phyloP scores from a whole-genome alignment of 1,140 invertebrate species.

The Ceratosolen solmsi region DNA sequence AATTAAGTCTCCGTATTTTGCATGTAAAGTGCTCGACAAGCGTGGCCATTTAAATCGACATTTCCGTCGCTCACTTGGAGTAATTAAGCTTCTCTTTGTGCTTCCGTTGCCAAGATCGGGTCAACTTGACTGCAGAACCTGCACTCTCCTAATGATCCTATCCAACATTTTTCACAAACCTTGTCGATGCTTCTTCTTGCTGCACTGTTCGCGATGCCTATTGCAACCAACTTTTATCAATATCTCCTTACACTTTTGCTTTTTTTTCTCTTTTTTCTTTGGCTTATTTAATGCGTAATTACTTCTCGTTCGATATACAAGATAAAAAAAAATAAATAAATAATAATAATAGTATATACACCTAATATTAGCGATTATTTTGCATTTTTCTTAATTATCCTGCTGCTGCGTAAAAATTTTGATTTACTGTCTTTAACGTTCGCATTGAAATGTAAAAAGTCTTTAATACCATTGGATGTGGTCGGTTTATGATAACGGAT shows the following conservation, averaged over 20 bases:
- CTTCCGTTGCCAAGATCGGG: not conserved
- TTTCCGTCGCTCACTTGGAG: conserved; percentile 10
- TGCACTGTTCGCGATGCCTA: too few species aligned
- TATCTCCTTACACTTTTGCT: too few species aligned
- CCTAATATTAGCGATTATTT: too few species aligned
- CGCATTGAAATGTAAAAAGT: not conserved
- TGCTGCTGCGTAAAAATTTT: too few species aligned
- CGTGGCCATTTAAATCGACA: conserved; percentile 28
- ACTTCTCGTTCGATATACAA: too few species aligned
- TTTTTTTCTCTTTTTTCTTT: too few species aligned
- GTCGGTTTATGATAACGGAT: not conserved
- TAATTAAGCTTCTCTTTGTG: conserved; percentile 31
- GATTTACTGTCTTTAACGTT: not conserved
- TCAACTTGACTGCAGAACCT: not conserved
- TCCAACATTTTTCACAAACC: not conserved
- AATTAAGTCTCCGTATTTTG: conserved; percentile 27
- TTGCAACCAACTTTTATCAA: too few species aligned
- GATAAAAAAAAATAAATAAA: too few species aligned
- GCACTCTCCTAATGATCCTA: conserved; percentile 3
- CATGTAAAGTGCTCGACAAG: conserved; percentile 22
- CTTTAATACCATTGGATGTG: not conserved
- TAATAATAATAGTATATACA: too few species aligned
- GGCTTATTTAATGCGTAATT: too few species aligned
- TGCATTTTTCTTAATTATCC: too few species aligned
- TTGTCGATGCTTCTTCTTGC: not conserved